Evolutionary conservation across 2,113 vertebrate species (phyloP), one percentile per base, ranked within the genome.

Genomic region (Saccopteryx bilineata): DNA sequence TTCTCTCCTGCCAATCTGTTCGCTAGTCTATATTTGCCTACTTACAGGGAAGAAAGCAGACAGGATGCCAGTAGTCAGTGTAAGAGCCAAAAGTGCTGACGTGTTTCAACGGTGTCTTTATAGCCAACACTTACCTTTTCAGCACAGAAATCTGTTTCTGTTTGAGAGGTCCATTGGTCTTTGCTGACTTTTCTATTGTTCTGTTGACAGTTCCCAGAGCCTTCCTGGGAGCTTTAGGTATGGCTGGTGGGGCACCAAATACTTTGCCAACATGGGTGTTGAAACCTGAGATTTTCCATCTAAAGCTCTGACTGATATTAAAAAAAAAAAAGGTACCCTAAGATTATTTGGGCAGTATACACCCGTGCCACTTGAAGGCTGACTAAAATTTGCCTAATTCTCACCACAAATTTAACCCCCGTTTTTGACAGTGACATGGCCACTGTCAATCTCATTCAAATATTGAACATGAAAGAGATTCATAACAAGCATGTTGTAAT

Each of bases 151-250:
- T 88, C 52, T 33, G 97, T 52, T 98, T 98, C 56, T 94, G 95
- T 93, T 93, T 97, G 5, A 68, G 74, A 1, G 95, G 97, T 21
- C 96, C 96, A 2, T 8, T 52, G 0, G 0, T 56, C 94, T 97
- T 98, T 10, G 14, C 91, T 0, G 0, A 21, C 39, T 85, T 88
- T 94, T 96, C 98, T 60, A 88, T 84, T 69, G 95, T 50, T 96
- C 97, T 97, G 54, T 98, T 99, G 85, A 99, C 97, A 83, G 98
- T 98, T 88, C 98, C 98, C 89, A 99, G 97, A 93, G 97, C 98
- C 92, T 98, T 99, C 95, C 98, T 98, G 90, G 97, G 66, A 88
- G 98, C 92, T 11, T 33, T 88, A 58, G 96, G 88, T 26, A 65
- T 3, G 24, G 82, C 89, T 94, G 97, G 87, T 68, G 98, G 85